Conservation (phyloP, 2,113 vertebrate genomes). For the Hipposideros armiger region DNA sequence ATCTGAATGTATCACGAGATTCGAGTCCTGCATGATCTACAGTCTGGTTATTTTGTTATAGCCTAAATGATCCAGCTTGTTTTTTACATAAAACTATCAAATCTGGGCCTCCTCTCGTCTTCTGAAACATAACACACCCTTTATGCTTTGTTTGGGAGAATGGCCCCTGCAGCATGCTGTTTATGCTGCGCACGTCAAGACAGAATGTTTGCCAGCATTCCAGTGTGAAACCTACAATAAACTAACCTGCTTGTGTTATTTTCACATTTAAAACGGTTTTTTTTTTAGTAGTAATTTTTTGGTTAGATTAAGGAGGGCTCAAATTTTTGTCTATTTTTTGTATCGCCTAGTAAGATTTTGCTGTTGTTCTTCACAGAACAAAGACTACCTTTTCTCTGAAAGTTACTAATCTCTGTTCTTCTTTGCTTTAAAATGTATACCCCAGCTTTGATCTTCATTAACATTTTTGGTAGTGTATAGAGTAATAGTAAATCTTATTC, state of each 20-base stretch:
- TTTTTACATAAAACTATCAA: constrained; percentile 46
- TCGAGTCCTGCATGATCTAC: constrained; percentile 31
- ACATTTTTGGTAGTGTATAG: background rate
- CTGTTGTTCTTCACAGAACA: background rate
- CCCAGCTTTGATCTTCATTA: background rate
- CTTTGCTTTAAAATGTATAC: constrained; percentile 39
- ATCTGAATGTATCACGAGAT: background rate
- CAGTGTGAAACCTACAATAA: background rate
- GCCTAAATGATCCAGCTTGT: constrained; percentile 32
- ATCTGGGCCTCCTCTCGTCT: background rate
- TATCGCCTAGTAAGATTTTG: background rate
- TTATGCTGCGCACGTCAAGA: background rate
- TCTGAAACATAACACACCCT: background rate
- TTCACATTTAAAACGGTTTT: background rate
- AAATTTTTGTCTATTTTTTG: background rate
- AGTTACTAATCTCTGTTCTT: background rate
- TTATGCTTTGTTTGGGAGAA: background rate
- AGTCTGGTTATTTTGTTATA: constrained; percentile 37
- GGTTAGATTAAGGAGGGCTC: background rate
- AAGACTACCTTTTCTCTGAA: background rate
- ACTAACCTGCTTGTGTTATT: background rate
- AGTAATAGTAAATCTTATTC: constrained; percentile 29
- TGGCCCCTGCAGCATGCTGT: background rate
- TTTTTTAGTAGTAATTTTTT: constrained; percentile 5
- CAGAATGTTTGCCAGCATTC: background rate